phyloP scores from a whole-genome alignment of 2,888 invertebrate species.

The Tachina fera region DNA sequence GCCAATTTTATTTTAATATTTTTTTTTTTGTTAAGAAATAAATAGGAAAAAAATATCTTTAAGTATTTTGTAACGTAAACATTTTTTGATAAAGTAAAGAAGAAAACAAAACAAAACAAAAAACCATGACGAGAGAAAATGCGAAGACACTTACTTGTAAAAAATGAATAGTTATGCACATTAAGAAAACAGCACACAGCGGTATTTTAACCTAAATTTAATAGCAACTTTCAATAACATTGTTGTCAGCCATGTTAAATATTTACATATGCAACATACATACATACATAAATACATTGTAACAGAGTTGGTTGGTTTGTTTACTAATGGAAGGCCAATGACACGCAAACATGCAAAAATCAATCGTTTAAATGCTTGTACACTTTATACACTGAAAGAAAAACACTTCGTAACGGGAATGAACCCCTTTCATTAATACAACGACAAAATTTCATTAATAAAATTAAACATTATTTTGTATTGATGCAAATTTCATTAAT shows the following conservation, averaged over 20 bases:
- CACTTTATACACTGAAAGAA: too few species aligned
- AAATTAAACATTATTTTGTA: too few species aligned
- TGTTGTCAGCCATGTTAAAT: constrained; percentile 29
- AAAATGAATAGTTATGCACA: constrained; percentile 35
- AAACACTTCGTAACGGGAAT: too few species aligned
- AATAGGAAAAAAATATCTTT: background rate
- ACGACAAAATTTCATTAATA: too few species aligned
- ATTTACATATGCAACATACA: constrained; percentile 14
- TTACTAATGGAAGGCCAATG: constrained; percentile 21
- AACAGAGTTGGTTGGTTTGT: background rate
- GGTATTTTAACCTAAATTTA: constrained; percentile 66
- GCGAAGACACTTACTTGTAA: background rate
- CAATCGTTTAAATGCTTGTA: constrained; percentile 19
- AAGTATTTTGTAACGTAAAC: constrained; percentile 22
- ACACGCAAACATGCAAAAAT: constrained; percentile 20
- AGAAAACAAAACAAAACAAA: background rate
- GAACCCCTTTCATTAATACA: too few species aligned
- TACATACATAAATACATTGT: background rate
- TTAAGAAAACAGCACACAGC: constrained; percentile 58
- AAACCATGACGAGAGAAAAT: constrained; percentile 1
- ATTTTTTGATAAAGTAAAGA: constrained; percentile 1
- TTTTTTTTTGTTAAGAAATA: background rate
- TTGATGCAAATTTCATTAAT: too few species aligned
- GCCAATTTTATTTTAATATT: background rate
- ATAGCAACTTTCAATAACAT: constrained; percentile 29